Evolutionary conservation across 2,113 vertebrate species (phyloP), one percentile per base, ranked within the genome.

Genomic region (Abramis brama): DNA sequence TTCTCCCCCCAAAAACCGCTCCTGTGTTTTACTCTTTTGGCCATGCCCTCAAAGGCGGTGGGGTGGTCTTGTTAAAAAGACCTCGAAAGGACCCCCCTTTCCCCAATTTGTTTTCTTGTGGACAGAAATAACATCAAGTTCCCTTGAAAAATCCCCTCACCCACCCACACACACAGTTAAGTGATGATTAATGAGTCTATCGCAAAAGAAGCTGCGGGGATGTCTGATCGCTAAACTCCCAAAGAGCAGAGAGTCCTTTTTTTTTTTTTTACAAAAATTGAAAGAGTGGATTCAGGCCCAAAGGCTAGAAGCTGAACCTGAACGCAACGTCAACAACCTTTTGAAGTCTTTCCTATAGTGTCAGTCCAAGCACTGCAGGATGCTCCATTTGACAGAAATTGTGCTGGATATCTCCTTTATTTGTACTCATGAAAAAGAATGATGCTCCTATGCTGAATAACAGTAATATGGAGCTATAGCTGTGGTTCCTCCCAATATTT

Each of bases 131-230:
- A 91, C 90, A 91, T 88, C 84, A 90, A 90, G 92, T 93, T 92
- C 73, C 33, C 60, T 81, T 81, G 79, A 66, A 82, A 85, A 79
- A 68, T 57, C 21, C 64, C 50, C 84, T 74, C 78, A 59, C 77
- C 92, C 93, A 91, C 92, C 91, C 90, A 92, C 93, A 92, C 91
- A 87, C 93, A 92, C 91, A 87, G 90, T 88, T 92, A 92, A 91
- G 92, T 74, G 87, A 80, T 92, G 94, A 92, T 93, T 91, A 75
- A 75, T 75, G 91, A 30, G 79, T 89, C 90, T 84, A 86, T 90
- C 91, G 89, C 89, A 87, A 87, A 77, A 78, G 88, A 86, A 85
- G 87, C 85, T 86, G 87, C 89, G 88, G 89, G 91, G 92, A 89
- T 87, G 92, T 89, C 88, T 90, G 91, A 89, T 91, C 92, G 88